Base-by-base conservation (phyloP, 2,888 invertebrate species). In the Torymus aiolomorphi region DNA sequence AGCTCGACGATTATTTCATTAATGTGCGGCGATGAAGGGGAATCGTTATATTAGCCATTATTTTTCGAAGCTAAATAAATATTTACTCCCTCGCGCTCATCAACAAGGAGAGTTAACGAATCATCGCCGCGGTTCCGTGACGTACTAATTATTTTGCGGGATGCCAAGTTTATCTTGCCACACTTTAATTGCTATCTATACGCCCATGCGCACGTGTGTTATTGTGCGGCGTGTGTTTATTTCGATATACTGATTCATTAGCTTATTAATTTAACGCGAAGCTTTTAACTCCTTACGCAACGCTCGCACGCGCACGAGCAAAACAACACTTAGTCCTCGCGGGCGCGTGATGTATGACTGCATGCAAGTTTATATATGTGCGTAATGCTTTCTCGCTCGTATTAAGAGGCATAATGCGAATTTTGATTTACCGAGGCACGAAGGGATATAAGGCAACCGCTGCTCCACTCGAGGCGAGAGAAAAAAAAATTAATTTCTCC, bases 211-310 rank as follows among this genome's bases (percentile, higher is more conserved):
- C 31, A 10, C 42, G 20, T n/a, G n/a, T n/a, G n/a, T 1, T 20
- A 20, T 20, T 20, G 1, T 20, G 20, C 2, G 20, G 20, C 1
- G 2, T 20, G 20, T 20, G 2, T 31, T 11, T 31, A 49, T 63
- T 63, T 31, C 63, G 31, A 42, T 31, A 63, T 16, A 12, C 20
- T 13, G 10, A 42, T 42, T 63, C 31, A 24, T 63, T 42, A 63
- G 24, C 16, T 62, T 62, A 62, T 42, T 62, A 31, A 42, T 63
- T n/a, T 61, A 13, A 61, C 61, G 61, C 61, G 20, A 61, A 13
- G 61, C 12, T 42, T 31, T 24, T 31, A 62, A 63, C n/a, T n/a
- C 16, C 42, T 2, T n/a, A 42, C n/a, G 42, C 42, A 42, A 63
- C 16, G n/a, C 42, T 42, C n/a, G 42, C 8, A 20, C 16, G n/a